Percentiles rank a stretch among this genome's conserved stretches.
These are phyloP conservation scores for Callorhinus ursinus DNA, from an alignment of 2,113 vertebrate genomes.

Conservation along the genomic window DNA sequence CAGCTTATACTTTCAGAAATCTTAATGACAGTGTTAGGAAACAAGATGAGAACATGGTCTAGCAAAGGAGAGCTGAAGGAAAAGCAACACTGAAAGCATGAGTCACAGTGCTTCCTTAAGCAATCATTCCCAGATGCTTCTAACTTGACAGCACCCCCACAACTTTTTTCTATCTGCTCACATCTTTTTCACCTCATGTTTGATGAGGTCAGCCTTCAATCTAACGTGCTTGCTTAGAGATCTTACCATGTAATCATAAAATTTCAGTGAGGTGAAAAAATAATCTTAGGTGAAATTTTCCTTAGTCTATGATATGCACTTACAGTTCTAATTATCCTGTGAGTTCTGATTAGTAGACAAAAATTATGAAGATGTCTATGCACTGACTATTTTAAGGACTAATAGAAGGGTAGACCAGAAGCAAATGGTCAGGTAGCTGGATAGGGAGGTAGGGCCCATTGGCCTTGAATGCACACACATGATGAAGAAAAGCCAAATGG, in stretches of 20 bases:
- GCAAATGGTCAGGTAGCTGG: background rate
- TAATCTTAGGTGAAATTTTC: constrained; percentile 9
- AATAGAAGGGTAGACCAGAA: background rate
- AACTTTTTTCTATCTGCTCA: background rate
- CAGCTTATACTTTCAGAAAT: background rate
- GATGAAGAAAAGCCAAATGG: background rate
- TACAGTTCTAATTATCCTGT: background rate
- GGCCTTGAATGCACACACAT: background rate
- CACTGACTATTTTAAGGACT: background rate
- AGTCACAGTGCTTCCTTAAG: background rate
- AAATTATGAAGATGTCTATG: background rate
- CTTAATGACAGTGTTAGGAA: background rate
- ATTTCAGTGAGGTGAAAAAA: constrained; percentile 2
- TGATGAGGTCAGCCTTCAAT: background rate
- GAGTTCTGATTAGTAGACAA: background rate
- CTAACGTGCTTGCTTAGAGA: background rate
- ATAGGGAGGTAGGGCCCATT: background rate
- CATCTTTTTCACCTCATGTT: background rate
- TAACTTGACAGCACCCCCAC: background rate
- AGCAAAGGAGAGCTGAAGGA: background rate
- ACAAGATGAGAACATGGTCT: background rate
- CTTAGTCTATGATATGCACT: background rate
- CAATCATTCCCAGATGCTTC: background rate
- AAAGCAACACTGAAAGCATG: background rate
- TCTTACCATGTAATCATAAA: background rate